phyloP scores from a whole-genome alignment of 1,140 invertebrate species.

The Monomorium pharaonis region DNA sequence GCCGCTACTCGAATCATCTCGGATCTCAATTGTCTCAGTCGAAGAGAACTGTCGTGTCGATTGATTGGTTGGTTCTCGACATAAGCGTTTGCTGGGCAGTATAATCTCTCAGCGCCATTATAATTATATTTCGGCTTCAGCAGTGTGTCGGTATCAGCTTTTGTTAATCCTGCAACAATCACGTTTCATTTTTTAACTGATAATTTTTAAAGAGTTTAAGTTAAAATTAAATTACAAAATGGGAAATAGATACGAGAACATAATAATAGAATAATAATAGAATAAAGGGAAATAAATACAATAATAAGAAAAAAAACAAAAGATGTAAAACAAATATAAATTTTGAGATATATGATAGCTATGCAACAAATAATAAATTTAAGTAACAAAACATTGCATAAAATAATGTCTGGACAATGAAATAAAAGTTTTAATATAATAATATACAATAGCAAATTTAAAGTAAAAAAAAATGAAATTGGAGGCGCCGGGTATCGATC shows the following conservation, averaged over 20 bases:
- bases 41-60: constrained; percentile 81
- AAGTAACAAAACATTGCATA: background rate
- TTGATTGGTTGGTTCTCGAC: constrained; percentile 75
- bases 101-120: constrained; percentile 75
- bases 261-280: background rate
- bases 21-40: constrained; percentile 87
- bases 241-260: background rate
- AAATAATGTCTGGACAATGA: background rate
- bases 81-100: constrained; percentile 70
- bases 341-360: background rate
- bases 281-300: too few species aligned
- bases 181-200: background rate
- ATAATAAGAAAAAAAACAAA: background rate
- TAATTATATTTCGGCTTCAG: constrained; percentile 65
- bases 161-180: constrained; percentile 64
- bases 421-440: background rate
- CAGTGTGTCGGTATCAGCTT: constrained; percentile 43
- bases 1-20: constrained; percentile 88
- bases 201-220: background rate
- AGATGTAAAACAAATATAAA: background rate
- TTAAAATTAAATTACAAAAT: background rate
- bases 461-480: constrained; percentile 72
- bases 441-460: background rate
- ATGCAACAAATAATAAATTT: background rate
- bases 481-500: constrained; percentile 93